Conservation (phyloP, 2,888 invertebrate species). For the Ommatoiulus sabulosus region DNA sequence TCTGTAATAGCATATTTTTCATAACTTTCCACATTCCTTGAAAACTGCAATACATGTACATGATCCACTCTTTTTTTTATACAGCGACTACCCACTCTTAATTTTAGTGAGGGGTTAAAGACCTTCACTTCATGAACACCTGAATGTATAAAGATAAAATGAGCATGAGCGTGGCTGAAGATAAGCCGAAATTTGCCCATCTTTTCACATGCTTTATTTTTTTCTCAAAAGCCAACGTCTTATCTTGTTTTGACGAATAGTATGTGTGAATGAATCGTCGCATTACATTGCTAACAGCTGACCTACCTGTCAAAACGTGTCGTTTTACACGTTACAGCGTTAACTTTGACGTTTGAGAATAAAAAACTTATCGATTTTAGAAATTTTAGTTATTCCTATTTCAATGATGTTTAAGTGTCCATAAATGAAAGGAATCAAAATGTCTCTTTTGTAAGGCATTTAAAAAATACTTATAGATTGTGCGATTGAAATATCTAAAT, state of each 20-base stretch:
- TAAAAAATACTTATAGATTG: too few relatives aligned
- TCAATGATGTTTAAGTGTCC: too few relatives aligned
- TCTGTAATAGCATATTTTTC: neutral
- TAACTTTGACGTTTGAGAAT: neutral
- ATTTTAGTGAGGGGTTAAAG: neutral
- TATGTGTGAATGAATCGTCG: neutral
- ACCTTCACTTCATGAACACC: neutral
- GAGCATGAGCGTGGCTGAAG: neutral
- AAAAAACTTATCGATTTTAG: too few relatives aligned
- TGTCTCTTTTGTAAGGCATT: too few relatives aligned
- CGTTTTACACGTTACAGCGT: neutral
- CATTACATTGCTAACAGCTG: neutral
- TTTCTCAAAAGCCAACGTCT: neutral
- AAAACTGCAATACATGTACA: neutral
- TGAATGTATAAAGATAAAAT: neutral
- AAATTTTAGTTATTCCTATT: too few relatives aligned
- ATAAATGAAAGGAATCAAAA: too few relatives aligned
- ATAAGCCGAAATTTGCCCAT: neutral
- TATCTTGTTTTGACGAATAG: neutral
- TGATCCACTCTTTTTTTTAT: neutral
- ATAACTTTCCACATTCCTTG: slow-evolving; percentile 33
- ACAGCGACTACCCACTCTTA: neutral
- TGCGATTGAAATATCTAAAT: too few relatives aligned
- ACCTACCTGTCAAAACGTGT: neutral
- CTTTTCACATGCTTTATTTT: neutral